phyloP scores from a whole-genome alignment of 2,888 invertebrate species.

The Ennomos fuscantarius region DNA sequence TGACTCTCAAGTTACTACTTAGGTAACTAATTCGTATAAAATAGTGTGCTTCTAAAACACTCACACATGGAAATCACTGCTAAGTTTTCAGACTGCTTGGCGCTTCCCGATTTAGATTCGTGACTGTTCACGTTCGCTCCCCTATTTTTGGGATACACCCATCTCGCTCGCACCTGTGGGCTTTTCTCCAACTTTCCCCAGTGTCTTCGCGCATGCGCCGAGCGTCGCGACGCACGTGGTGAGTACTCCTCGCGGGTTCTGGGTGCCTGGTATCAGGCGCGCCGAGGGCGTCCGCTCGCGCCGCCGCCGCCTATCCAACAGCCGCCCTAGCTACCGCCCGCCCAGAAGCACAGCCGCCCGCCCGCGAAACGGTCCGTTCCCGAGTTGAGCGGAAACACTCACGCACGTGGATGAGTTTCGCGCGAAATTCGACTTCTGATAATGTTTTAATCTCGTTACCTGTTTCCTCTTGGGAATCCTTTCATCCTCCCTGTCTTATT shows the following conservation, averaged over 20 bases:
- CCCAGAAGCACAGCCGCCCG: constrained; percentile 77
- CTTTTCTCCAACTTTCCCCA: constrained; percentile 73
- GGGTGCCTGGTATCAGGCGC: constrained; percentile 81
- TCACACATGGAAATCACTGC: constrained; percentile 42
- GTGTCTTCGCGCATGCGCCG: constrained; percentile 70
- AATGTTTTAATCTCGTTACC: constrained; percentile 46
- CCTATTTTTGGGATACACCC: constrained; percentile 62
- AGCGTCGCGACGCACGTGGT: constrained; percentile 74
- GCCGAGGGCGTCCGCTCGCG: constrained; percentile 82
- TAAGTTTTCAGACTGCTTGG: constrained; percentile 81
- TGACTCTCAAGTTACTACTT: constrained; percentile 1
- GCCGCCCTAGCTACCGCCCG: constrained; percentile 70
- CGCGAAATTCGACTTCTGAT: constrained; percentile 54
- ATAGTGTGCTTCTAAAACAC: constrained; percentile 42
- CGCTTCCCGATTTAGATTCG: constrained; percentile 75
- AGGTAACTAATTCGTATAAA: constrained; percentile 1
- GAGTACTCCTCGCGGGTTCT: constrained; percentile 59
- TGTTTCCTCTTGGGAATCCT: constrained; percentile 34
- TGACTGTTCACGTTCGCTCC: constrained; percentile 61
- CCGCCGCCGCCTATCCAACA: constrained; percentile 74
- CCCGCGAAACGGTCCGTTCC: constrained; percentile 74
- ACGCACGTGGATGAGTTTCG: constrained; percentile 68
- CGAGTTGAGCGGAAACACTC: constrained; percentile 56
- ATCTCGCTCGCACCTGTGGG: constrained; percentile 60
- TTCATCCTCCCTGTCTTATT: constrained; percentile 20